Evolutionary conservation across 2,888 invertebrate genomes (phyloP).

Genomic region (Xylophagus ater): DNA sequence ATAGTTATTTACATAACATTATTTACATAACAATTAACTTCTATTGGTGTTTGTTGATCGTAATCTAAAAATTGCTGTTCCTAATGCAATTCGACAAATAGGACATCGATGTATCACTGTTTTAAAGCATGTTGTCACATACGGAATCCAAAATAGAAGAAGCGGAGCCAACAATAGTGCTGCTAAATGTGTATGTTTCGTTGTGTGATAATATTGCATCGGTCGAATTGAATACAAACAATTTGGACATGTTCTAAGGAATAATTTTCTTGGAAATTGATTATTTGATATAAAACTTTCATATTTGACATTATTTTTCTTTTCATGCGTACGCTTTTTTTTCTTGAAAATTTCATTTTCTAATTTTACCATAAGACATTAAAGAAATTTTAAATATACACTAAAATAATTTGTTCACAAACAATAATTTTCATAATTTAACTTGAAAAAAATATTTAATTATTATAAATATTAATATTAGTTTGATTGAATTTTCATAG

Average conservation of each 20-base stretch:
- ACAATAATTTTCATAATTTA: no score
- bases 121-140: neutral
- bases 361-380: neutral
- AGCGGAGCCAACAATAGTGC: neutral
- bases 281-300: neutral
- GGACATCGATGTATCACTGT: slow-evolving; percentile 4
- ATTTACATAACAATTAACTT: no score
- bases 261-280: slow-evolving; percentile 2
- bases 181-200: neutral
- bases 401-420: no score
- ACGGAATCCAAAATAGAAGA: slow-evolving; percentile 4
- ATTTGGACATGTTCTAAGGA: slow-evolving; percentile 4
- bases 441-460: no score
- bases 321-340: neutral
- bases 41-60: no score
- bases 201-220: neutral
- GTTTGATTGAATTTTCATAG: no score
- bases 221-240: slow-evolving; percentile 1
- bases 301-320: neutral
- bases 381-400: no score
- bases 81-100: slow-evolving; percentile 1
- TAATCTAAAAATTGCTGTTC: no score
- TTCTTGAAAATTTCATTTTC: neutral
- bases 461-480: no score
- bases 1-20: no score